A percentile compares a stretch with the other conserved stretches of the same genome.
Evolutionary conservation across 2,797 vertebrate genomes (phyloP).

Genomic region (Chiloscyllium punctatum): DNA sequence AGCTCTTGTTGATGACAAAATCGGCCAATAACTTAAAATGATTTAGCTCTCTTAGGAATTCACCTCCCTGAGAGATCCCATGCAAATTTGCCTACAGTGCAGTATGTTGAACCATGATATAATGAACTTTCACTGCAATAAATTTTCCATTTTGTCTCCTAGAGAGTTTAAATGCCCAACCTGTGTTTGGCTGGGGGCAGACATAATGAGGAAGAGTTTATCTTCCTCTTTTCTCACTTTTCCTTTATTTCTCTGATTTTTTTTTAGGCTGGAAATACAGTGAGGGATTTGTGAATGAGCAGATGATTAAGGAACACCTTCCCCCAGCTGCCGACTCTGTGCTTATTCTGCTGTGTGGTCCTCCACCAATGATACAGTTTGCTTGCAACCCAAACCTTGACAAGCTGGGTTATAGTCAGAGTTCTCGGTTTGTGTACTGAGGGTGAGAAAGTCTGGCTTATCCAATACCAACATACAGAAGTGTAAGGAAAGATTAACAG

Average conservation of each 20-base stretch:
- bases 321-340: conserved; percentile 68
- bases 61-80: too few relatives aligned
- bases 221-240: background rate
- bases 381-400: conserved; percentile 91
- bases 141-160: background rate
- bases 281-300: conserved; percentile 82
- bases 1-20: background rate
- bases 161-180: background rate
- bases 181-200: background rate
- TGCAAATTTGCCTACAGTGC: too few relatives aligned
- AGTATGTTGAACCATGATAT: too few relatives aligned
- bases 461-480: background rate
- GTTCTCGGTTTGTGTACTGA: conserved; percentile 71
- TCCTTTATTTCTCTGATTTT: background rate
- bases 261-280: conserved; percentile 83
- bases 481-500: background rate
- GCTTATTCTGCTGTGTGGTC: conserved; percentile 87
- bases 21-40: background rate
- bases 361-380: conserved; percentile 94
- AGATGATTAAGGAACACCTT: conserved; percentile 79
- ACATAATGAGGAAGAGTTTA: background rate
- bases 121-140: background rate
- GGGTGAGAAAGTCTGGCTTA: rapidly evolving
- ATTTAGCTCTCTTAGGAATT: too few relatives aligned
- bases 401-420: conserved; percentile 69